These are phyloP conservation scores for Protobothrops mucrosquamatus DNA, from an alignment of 2,113 vertebrate genomes.

Conservation along the genomic window DNA sequence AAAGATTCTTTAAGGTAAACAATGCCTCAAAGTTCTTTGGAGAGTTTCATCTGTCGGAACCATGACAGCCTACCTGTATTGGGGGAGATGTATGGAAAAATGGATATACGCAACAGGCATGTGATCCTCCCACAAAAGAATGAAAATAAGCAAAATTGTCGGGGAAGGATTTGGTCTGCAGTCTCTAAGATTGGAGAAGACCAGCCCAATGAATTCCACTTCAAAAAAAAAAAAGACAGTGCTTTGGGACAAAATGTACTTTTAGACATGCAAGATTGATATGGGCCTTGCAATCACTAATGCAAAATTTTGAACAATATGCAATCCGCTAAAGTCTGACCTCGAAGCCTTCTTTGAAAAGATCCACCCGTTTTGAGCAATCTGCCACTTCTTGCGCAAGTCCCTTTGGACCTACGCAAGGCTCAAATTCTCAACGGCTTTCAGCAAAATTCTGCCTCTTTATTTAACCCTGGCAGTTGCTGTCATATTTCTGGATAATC, in stretches of 20 bases:
- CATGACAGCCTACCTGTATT: too few species aligned
- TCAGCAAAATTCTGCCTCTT: not conserved
- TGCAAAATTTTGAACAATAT: not conserved
- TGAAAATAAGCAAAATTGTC: not conserved
- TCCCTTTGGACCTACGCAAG: too few species aligned
- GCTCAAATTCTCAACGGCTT: not conserved
- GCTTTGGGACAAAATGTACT: not conserved
- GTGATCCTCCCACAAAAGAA: not conserved
- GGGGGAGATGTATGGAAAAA: too few species aligned
- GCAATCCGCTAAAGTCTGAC: not conserved
- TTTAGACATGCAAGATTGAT: too few species aligned
- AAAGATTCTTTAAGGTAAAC: too few species aligned
- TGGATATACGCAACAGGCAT: too few species aligned
- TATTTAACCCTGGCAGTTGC: not conserved
- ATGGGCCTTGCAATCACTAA: too few species aligned
- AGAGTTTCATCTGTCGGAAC: too few species aligned
- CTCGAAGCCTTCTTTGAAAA: not conserved
- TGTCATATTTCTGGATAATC: not conserved
- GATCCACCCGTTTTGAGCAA: fast-evolving
- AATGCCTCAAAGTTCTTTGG: too few species aligned
- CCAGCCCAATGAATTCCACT: not conserved
- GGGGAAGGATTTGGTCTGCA: not conserved
- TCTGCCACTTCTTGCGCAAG: fast-evolving
- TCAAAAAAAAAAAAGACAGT: fast-evolving
- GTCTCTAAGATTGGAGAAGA: not conserved